Conservation (phyloP, 2,888 invertebrate genomes). For the Heliconius charithonia region DNA sequence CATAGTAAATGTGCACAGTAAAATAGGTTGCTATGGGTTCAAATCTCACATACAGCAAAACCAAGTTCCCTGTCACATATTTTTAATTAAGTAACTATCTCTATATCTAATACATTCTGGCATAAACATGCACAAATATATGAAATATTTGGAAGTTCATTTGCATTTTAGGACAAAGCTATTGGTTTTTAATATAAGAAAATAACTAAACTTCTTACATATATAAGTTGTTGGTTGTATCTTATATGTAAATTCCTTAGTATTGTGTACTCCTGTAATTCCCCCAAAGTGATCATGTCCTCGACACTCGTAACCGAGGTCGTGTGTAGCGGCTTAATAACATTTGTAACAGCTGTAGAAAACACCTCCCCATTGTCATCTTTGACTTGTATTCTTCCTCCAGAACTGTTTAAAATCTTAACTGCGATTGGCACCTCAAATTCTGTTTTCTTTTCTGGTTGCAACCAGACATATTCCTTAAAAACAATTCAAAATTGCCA, state of each 20-base stretch:
- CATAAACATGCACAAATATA: too few relatives aligned
- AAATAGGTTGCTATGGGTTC: neutral
- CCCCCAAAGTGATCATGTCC: slow-evolving; percentile 97
- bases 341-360: slow-evolving; percentile 83
- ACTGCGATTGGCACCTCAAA: slow-evolving; percentile 95
- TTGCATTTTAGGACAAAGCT: too few relatives aligned
- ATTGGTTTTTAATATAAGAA: neutral
- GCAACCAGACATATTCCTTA: slow-evolving; percentile 94
- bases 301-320: slow-evolving; percentile 93
- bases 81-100: neutral
- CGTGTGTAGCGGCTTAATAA: slow-evolving; percentile 89
- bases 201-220: slow-evolving; percentile 86
- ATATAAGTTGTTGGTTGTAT: slow-evolving; percentile 94
- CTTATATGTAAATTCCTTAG: slow-evolving; percentile 94
- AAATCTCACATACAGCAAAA: neutral
- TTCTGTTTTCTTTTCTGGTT: slow-evolving; percentile 87
- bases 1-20: neutral
- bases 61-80: neutral
- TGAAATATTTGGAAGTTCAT: neutral
- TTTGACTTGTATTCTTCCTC: slow-evolving; percentile 88
- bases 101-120: too few relatives aligned
- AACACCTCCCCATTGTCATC: slow-evolving; percentile 93
- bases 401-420: slow-evolving; percentile 90
- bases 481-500: slow-evolving; percentile 43
- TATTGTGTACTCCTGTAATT: slow-evolving; percentile 97